Base-by-base conservation (phyloP, 2,113 vertebrate species). In the Cardinalis cardinalis region DNA sequence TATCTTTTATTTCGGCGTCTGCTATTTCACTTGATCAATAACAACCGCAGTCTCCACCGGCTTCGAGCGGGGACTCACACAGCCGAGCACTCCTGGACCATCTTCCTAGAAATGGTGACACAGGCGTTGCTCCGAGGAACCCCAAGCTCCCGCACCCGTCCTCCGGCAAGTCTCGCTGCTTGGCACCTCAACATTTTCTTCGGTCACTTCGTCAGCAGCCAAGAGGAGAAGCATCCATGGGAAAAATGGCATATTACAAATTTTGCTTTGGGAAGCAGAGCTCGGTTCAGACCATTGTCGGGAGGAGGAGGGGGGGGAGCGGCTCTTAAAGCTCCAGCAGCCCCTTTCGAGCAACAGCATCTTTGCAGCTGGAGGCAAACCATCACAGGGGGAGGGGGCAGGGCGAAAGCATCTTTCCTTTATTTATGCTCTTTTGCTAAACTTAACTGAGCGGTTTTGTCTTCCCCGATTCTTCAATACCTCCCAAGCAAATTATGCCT, bases 191-290 rank as follows among this genome's bases (percentile, higher is more conserved):
- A 95, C 98, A 98, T 98, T 96, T 97, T 97, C 97, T 94, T 94
- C 93, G 72, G 88, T 96, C 96, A 93, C 94, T 91, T 95, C 95
- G 93, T 96, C 97, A 97, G 96, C 97, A 96, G 96, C 96, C 96
- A 74, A 84, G 87, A 95, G 92, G 93, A 96, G 96, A 96, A 94
- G 97, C 96, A 94, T 97, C 97, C 98, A 98, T 98, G 96, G 98
- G 98, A 98, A 98, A 98, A 97, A 99, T 98, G 98, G 99, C 98
- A 99, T 97, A 98, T 98, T 98, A 98, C 97, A 98, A 98, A 98
- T 98, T 98, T 97, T 97, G 98, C 98, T 98, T 98, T 97, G 98
- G 97, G 97, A 97, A 98, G 98, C 98, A 97, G 97, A 98, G 98
- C 97, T 98, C 94, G 99, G 99, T 95, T 98, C 97, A 98, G 98